Evolutionary conservation across 92 coral and sea anemone genomes (phyloP), one percentile per base, ranked within the genome.

Genomic region (Palythoa grandis): DNA sequence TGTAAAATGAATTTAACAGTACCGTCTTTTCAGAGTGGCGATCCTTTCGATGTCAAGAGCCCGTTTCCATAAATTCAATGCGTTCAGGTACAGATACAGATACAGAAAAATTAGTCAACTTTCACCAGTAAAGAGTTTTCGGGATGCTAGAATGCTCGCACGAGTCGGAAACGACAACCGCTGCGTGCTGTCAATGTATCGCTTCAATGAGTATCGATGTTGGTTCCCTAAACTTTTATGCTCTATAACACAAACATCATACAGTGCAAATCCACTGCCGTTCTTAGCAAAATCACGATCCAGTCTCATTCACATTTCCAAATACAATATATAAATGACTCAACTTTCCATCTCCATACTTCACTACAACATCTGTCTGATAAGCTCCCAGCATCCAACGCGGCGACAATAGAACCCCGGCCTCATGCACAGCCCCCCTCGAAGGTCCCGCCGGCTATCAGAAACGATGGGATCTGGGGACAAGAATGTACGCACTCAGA

Each of bases 361-460:
- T 69, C 47, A 78, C 74, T 23, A 80, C 74, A 80, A 80, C 85
- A 80, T 80, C 85, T 80, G 85, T 50, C 74, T 66, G 74, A 80
- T 67, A 80, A 65, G 72, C 73, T 65, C 74, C 85, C 85, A 66
- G 74, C 61, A 80, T 80, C 74, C 85, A 80, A 23, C 58, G 37
- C 74, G 39, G 74, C 19, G 43, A 5, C 10, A 67, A 43, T 66
- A 50, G 85, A 69, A 23, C 65, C 75, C 61, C 66, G 85, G 56
- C 85, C 19, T 48, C 8, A 37, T 12, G 25, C 35, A 0, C 35
- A 29, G 35, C 35, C 35, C 1, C 1, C 35, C 35, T 29, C 35
- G 35, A 29, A 29, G 1, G 1, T 29, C 35, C 35, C 35, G 35
- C 35, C 35, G 35, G 35, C 35, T 29, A 29, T 0, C 1, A 29